These are phyloP conservation scores for Gorsachius goisagi DNA, from an alignment of 2,113 vertebrate species.

Conservation along the genomic window DNA sequence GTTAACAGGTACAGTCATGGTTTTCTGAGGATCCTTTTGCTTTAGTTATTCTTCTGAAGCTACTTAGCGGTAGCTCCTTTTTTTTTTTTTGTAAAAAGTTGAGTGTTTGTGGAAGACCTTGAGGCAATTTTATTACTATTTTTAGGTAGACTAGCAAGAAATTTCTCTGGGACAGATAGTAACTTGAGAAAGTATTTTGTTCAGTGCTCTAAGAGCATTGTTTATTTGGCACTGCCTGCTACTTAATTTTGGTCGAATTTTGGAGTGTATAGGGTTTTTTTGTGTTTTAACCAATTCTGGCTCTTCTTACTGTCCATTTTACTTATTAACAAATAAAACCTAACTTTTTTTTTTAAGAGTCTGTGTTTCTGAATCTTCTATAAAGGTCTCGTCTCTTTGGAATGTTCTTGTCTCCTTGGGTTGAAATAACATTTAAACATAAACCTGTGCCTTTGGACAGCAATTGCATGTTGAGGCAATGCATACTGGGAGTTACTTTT, in stretches of 20 bases:
- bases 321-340: background rate
- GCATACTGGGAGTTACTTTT: background rate
- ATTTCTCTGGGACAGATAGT: background rate
- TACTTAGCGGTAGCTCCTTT: background rate
- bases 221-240: background rate
- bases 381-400: background rate
- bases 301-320: background rate
- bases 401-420: background rate
- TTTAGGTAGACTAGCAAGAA: background rate
- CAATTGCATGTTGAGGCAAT: background rate
- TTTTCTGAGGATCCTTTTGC: background rate
- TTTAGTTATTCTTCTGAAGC: background rate
- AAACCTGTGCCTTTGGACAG: background rate
- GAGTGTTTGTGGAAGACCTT: background rate
- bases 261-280: background rate
- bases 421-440: background rate
- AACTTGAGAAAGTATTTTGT: background rate
- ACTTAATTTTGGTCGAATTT: background rate
- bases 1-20: constrained; percentile 84
- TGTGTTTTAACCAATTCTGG: background rate
- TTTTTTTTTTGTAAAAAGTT: background rate
- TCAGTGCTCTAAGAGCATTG: background rate
- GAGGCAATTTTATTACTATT: background rate
- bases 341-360: background rate
- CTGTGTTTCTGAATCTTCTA: background rate